phyloP scores from a whole-genome alignment of 2,797 vertebrate genomes.

The Holocentrus rufus region DNA sequence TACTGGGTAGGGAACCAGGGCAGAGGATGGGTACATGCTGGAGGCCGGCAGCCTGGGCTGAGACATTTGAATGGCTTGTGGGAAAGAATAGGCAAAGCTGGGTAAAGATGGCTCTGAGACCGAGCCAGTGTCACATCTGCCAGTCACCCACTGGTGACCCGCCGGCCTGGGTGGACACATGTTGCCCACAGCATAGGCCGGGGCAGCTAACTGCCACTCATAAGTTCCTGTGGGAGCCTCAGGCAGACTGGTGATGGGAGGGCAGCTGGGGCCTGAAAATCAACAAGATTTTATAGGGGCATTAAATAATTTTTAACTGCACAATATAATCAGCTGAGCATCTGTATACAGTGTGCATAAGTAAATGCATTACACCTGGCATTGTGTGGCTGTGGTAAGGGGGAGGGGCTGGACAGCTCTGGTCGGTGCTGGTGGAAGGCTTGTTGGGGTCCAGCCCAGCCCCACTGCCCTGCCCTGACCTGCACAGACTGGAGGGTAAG shows the following conservation, averaged over 20 bases:
- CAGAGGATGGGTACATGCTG: constrained; percentile 66
- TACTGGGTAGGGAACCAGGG: constrained; percentile 59
- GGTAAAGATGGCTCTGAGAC: constrained; percentile 57
- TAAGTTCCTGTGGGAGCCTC: constrained; percentile 68
- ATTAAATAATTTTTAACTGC: too few species aligned
- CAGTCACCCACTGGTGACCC: constrained; percentile 64
- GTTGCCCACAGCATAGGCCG: constrained; percentile 32
- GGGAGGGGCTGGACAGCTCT: constrained; percentile 60
- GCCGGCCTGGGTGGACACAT: not conserved
- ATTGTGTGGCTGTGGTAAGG: constrained; percentile 60
- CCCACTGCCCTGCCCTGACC: not conserved
- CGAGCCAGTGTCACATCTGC: constrained; percentile 62
- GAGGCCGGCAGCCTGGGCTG: constrained; percentile 68
- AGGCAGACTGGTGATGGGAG: constrained; percentile 47
- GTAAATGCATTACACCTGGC: not conserved
- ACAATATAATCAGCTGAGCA: too few species aligned
- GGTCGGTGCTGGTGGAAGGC: not conserved
- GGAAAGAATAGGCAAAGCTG: constrained; percentile 56
- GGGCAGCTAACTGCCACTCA: constrained; percentile 72
- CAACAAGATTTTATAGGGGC: too few species aligned
- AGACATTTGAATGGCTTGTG: constrained; percentile 68
- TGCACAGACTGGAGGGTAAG: not conserved
- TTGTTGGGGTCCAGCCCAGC: not conserved
- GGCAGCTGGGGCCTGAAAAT: constrained; percentile 72
- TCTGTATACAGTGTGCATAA: too few species aligned